A percentile compares a stretch with the other conserved stretches of the same genome.
These are phyloP conservation scores for Hydractinia symbiolongicarpus DNA, from an alignment of 30 jellyfish, hydroid and myxozoan genomes.

Conservation along the genomic window DNA sequence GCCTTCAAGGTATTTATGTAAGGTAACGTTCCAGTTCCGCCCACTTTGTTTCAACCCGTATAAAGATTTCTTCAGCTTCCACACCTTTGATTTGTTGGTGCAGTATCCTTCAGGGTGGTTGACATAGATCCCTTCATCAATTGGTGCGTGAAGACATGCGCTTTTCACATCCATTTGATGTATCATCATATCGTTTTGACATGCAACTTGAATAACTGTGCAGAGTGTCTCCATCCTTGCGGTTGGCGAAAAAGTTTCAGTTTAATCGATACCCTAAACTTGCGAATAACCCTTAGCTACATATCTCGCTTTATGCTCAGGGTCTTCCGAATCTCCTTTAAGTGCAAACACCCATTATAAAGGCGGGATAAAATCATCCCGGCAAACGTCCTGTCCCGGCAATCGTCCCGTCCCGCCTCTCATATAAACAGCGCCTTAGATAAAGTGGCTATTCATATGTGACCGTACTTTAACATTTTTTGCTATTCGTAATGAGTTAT, in stretches of 20 bases:
- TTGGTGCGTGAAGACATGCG: constrained; percentile 45
- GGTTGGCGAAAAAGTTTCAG: constrained; percentile 46
- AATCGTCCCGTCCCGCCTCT: too few species aligned
- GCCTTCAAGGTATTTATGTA: constrained; percentile 8
- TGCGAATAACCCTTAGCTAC: constrained; percentile 32
- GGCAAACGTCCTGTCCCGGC: too few species aligned
- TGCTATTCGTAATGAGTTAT: too few species aligned
- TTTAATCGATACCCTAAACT: constrained; percentile 25
- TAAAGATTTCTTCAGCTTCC: constrained; percentile 4
- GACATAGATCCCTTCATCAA: constrained; percentile 37
- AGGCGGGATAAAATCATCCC: too few species aligned
- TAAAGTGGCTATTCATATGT: too few species aligned
- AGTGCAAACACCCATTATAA: constrained; percentile 28
- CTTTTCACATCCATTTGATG: constrained; percentile 33
- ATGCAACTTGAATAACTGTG: constrained; percentile 22
- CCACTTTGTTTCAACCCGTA: constrained; percentile 54
- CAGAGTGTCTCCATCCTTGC: constrained; percentile 38
- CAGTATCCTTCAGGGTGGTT: constrained; percentile 44
- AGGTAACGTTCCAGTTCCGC: constrained; percentile 33
- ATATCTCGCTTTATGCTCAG: constrained; percentile 38
- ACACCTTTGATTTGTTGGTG: not conserved
- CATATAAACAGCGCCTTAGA: too few species aligned
- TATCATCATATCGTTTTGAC: constrained; percentile 15
- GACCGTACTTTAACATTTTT: too few species aligned
- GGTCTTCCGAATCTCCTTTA: constrained; percentile 21